A percentile compares a stretch with the other conserved stretches of the same genome.
Evolutionary conservation across 2,888 invertebrate species (phyloP).

Genomic region (Tipula helvola): DNA sequence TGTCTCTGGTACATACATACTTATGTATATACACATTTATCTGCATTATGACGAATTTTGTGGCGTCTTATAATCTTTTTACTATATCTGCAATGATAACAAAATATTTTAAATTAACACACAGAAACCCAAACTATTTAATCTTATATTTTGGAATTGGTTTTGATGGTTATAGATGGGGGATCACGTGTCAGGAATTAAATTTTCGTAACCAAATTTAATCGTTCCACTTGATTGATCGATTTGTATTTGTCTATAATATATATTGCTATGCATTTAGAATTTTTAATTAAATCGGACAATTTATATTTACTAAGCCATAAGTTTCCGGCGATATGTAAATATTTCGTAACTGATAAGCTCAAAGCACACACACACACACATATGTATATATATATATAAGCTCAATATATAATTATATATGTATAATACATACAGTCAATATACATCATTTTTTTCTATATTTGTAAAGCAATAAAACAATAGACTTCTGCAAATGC

Average conservation of each 20-base stretch:
- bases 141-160: not conserved
- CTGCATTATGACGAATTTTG: not conserved
- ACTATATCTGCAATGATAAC: not conserved
- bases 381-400: not conserved
- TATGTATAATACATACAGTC: not conserved
- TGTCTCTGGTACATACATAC: too few species aligned
- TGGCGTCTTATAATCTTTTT: not conserved
- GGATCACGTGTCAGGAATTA: not conserved
- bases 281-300: not conserved
- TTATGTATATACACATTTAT: not conserved
- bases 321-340: not conserved
- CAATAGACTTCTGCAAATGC: not conserved
- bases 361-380: not conserved
- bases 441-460: too few species aligned
- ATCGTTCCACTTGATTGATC: not conserved
- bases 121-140: not conserved
- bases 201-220: not conserved
- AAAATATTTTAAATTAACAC: not conserved
- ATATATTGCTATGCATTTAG: not conserved
- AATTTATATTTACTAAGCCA: not conserved
- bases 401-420: not conserved
- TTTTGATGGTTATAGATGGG: not conserved
- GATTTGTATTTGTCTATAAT: not conserved
- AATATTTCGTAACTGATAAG: not conserved
- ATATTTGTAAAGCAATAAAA: not conserved